A percentile compares a stretch with the other conserved stretches of the same genome.
phyloP scores from a whole-genome alignment of 2,888 invertebrate genomes.

The Volucella inanis region DNA sequence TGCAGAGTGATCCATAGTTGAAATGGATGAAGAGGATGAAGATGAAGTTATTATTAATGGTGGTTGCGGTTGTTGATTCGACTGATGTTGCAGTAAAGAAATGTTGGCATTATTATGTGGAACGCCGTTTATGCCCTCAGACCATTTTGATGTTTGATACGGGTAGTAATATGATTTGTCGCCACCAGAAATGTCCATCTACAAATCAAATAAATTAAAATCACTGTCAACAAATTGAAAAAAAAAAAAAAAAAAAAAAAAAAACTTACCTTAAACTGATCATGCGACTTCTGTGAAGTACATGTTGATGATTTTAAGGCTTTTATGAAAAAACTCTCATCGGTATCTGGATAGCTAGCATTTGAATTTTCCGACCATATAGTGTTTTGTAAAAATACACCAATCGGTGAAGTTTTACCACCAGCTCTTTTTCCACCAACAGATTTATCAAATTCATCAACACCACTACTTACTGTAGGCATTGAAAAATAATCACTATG shows the following conservation, averaged over 20 bases:
- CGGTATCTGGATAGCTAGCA: constrained; percentile 77
- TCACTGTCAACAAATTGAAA: too few species aligned
- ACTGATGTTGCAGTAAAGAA: constrained; percentile 45
- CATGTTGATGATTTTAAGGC: constrained; percentile 76
- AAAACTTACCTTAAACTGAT: constrained; percentile 59
- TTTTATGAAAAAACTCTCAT: constrained; percentile 79
- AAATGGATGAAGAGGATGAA: constrained; percentile 66
- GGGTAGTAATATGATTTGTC: constrained; percentile 69
- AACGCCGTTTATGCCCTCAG: constrained; percentile 79
- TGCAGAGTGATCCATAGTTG: constrained; percentile 69
- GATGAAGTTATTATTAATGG: constrained; percentile 60
- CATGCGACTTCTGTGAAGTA: constrained; percentile 64
- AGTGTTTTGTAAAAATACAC: constrained; percentile 84
- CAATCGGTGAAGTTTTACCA: constrained; percentile 77
- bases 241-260: too few species aligned
- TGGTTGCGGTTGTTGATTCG: constrained; percentile 62
- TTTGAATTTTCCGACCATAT: constrained; percentile 84
- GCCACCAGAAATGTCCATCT: constrained; percentile 66
- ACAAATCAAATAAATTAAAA: constrained; percentile 24
- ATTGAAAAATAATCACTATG: constrained; percentile 78
- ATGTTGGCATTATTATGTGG: constrained; percentile 58
- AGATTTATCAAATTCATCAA: constrained; percentile 76
- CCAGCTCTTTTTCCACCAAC: constrained; percentile 70
- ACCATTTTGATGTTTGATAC: constrained; percentile 79
- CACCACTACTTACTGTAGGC: constrained; percentile 75